Conservation (phyloP, 2,797 vertebrate genomes). For the Neostethus bicornis region DNA sequence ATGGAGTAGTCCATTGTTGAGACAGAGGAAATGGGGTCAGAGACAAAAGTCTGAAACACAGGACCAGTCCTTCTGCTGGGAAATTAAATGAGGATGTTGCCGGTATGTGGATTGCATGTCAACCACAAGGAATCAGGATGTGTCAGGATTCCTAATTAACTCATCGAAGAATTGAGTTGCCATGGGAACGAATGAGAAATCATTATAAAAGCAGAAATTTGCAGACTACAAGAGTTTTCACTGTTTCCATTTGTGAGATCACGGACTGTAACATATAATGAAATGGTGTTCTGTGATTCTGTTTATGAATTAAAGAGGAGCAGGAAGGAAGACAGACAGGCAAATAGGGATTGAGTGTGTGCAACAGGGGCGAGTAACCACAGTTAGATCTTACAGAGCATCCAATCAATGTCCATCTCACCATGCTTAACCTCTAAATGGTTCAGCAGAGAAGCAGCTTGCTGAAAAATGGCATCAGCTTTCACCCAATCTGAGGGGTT, state of each 20-base stretch:
- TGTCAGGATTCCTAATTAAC: constrained; percentile 10
- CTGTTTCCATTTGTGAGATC: constrained; percentile 13
- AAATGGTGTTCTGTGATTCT: constrained; percentile 14
- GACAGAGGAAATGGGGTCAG: background rate
- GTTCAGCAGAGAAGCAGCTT: constrained; percentile 27
- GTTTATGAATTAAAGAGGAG: constrained; percentile 5
- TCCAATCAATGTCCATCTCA: constrained; percentile 55
- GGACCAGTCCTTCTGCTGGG: background rate
- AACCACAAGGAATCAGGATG: background rate
- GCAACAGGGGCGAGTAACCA: constrained; percentile 57
- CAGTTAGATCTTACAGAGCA: constrained; percentile 26
- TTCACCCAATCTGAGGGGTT: constrained; percentile 29
- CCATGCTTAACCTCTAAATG: constrained; percentile 49
- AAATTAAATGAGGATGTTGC: background rate
- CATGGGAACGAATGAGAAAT: constrained; percentile 24
- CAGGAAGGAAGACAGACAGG: background rate
- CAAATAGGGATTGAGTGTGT: constrained; percentile 19
- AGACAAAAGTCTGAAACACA: background rate
- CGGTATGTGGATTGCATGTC: background rate
- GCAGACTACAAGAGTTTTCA: constrained; percentile 28
- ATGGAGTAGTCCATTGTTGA: background rate
- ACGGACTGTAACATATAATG: constrained; percentile 17
- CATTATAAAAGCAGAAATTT: background rate
- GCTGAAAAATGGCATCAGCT: constrained; percentile 9
- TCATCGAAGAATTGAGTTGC: constrained; percentile 10